Conservation (phyloP, 2,797 vertebrate genomes). For the Naso thynnoides region DNA sequence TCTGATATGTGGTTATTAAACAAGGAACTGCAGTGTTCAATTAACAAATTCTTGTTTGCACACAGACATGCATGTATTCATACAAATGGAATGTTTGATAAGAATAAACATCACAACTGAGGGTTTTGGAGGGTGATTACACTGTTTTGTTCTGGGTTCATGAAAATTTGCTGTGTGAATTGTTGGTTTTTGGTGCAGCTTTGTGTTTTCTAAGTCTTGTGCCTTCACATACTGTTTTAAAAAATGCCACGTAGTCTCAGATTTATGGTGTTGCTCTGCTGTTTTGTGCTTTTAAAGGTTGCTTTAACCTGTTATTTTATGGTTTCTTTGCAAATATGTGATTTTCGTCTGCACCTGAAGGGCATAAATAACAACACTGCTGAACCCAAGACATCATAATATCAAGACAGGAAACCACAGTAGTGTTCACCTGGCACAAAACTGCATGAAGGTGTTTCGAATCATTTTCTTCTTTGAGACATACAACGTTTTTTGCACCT, state of each 20-base stretch:
- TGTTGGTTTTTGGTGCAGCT: background rate
- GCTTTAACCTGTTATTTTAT: slow-evolving; percentile 49
- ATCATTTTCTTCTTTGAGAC: slow-evolving; percentile 40
- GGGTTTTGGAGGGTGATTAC: background rate
- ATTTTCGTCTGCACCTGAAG: slow-evolving; percentile 42
- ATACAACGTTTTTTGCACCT: slow-evolving; percentile 55
- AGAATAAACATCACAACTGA: background rate
- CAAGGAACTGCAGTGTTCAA: background rate
- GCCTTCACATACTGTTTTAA: slow-evolving; percentile 9
- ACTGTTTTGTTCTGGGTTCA: background rate
- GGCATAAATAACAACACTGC: slow-evolving; percentile 51
- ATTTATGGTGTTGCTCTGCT: slow-evolving; percentile 11
- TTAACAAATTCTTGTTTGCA: background rate
- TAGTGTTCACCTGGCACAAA: slow-evolving; percentile 4
- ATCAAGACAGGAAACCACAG: slow-evolving; percentile 26
- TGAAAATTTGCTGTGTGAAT: background rate
- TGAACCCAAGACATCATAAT: slow-evolving; percentile 42
- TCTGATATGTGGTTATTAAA: background rate
- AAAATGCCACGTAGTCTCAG: background rate
- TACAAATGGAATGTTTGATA: background rate
- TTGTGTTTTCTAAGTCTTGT: background rate
- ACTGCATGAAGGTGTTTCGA: slow-evolving; percentile 46
- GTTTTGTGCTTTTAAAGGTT: slow-evolving; percentile 23
- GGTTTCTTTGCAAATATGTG: slow-evolving; percentile 42
- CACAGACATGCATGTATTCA: background rate